phyloP scores from a whole-genome alignment of 2,888 invertebrate species.

The Neoaliturus tenellus region DNA sequence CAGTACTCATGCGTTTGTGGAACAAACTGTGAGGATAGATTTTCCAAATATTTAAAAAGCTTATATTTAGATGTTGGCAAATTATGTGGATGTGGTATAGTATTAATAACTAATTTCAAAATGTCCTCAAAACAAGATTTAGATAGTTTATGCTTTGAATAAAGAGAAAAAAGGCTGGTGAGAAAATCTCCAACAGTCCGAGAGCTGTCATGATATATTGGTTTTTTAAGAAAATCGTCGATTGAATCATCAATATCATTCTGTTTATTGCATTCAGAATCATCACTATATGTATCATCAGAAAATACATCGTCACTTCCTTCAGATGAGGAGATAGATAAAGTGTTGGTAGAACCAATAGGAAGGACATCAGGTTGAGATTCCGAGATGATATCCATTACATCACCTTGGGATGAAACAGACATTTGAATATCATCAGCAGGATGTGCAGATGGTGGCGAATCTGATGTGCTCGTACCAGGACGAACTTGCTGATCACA shows the following conservation, averaged over 20 bases:
- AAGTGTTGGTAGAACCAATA: neutral
- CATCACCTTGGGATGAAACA: neutral
- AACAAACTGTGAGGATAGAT: neutral
- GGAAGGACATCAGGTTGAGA: neutral
- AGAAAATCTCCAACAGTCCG: neutral
- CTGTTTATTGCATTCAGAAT: neutral
- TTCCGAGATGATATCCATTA: neutral
- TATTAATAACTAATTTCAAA: neutral
- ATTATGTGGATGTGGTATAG: neutral
- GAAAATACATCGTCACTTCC: neutral
- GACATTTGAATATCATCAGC: neutral
- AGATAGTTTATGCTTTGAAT: neutral
- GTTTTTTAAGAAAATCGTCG: neutral
- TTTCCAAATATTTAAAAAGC: neutral
- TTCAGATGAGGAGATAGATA: neutral
- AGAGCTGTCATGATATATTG: neutral
- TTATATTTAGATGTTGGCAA: neutral
- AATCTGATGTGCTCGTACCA: neutral
- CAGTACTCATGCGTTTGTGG: neutral
- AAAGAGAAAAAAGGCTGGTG: neutral
- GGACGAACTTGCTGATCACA: neutral
- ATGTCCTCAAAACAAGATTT: neutral
- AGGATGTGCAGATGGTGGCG: neutral
- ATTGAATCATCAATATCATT: neutral
- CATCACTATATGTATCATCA: neutral